A percentile compares a stretch with the other conserved stretches of the same genome.
phyloP scores from a whole-genome alignment of 2,113 vertebrate genomes.

The Salvelinus fontinalis region DNA sequence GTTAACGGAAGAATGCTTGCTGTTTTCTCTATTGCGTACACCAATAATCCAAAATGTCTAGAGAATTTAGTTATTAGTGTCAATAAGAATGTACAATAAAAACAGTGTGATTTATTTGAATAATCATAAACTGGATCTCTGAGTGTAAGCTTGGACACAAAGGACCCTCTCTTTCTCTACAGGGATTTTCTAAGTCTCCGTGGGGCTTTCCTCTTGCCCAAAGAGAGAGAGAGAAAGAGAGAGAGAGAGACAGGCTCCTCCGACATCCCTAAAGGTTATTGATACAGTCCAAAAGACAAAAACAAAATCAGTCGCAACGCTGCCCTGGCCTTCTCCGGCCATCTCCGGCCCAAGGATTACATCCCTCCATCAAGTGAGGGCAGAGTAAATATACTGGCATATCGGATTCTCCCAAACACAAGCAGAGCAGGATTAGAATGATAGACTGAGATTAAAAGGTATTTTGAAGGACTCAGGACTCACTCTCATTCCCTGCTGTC shows the following conservation, averaged over 20 bases:
- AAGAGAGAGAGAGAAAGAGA: too few species aligned
- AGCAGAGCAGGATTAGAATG: constrained; percentile 26
- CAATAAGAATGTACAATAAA: constrained; percentile 8
- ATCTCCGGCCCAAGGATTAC: constrained; percentile 9
- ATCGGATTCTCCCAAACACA: constrained; percentile 38
- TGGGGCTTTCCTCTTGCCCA: too few species aligned
- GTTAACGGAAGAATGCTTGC: neutral
- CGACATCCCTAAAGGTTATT: constrained; percentile 8
- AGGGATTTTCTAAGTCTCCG: neutral
- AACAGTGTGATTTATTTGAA: constrained; percentile 8
- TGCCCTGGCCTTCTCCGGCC: neutral
- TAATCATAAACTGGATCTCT: neutral
- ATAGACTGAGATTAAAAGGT: neutral
- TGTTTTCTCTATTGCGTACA: neutral
- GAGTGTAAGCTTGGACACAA: neutral
- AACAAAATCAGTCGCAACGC: constrained; percentile 3
- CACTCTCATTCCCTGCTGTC: constrained; percentile 84
- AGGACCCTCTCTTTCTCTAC: neutral
- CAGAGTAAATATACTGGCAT: constrained; percentile 34
- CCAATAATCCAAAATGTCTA: neutral
- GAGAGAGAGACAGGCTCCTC: neutral
- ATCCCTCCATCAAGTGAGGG: constrained; percentile 6
- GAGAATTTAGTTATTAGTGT: neutral
- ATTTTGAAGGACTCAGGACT: constrained; percentile 56
- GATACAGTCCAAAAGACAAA: constrained; percentile 27